Percentiles rank a stretch among this genome's conserved stretches.
These are phyloP conservation scores for Oophaga pumilio DNA, from an alignment of 2,113 vertebrate species.

Conservation along the genomic window DNA sequence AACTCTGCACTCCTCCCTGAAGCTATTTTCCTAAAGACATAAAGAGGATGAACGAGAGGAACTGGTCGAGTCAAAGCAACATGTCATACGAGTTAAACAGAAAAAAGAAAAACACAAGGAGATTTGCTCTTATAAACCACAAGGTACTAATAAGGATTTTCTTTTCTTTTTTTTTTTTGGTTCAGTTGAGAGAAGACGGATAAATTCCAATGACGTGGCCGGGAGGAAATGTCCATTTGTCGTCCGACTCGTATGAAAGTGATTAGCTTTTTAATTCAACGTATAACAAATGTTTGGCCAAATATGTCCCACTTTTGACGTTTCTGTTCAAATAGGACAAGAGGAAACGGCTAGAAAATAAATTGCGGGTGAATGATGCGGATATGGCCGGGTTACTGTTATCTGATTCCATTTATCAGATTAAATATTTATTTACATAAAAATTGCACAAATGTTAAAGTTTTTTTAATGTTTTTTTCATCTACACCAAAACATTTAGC, in stretches of 20 bases:
- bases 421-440: not conserved
- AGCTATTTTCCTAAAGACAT: slow-evolving; percentile 48
- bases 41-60: slow-evolving; percentile 25
- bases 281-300: not conserved
- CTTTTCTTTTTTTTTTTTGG: slow-evolving; percentile 31
- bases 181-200: not conserved
- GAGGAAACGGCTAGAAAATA: not conserved
- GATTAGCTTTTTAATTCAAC: slow-evolving; percentile 14
- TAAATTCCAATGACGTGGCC: not conserved
- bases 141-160: slow-evolving; percentile 22
- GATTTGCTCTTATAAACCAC: slow-evolving; percentile 39
- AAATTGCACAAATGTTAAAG: not conserved
- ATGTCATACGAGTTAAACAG: not conserved
- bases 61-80: slow-evolving; percentile 23
- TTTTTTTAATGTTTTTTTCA: not conserved
- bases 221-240: slow-evolving; percentile 14
- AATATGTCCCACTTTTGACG: slow-evolving; percentile 4
- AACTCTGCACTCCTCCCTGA: slow-evolving; percentile 30
- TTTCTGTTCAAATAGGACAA: not conserved
- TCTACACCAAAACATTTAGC: not conserved
- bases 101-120: not conserved
- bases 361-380: not conserved
- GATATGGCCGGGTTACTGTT: not conserved
- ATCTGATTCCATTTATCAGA: not conserved
- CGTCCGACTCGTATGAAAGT: slow-evolving; percentile 27